A percentile compares a stretch with the other conserved stretches of the same genome.
Evolutionary conservation across 2,888 invertebrate genomes (phyloP).

Genomic region (Vannuccia rotundouncinata): DNA sequence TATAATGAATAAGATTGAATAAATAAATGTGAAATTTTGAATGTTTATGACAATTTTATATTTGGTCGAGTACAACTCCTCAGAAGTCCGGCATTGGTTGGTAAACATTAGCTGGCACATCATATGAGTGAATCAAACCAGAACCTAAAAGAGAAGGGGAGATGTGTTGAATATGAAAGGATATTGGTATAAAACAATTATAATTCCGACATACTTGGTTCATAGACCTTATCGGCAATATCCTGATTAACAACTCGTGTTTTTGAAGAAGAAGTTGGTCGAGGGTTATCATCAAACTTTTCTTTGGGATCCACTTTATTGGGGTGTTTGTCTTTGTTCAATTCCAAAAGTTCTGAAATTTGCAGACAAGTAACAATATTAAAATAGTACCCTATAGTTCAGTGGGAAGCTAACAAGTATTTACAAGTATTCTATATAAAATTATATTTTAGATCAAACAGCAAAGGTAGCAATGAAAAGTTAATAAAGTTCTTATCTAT

Average conservation of each 20-base stretch:
- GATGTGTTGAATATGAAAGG: not conserved
- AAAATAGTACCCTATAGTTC: too few relatives aligned
- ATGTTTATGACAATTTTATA: too few relatives aligned
- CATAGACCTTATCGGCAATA: not conserved
- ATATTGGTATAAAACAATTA: not conserved
- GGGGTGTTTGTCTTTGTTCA: constrained; percentile 32
- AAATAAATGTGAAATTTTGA: too few relatives aligned
- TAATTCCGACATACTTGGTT: not conserved
- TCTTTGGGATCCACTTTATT: constrained; percentile 1
- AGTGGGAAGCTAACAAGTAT: too few relatives aligned
- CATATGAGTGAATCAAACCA: not conserved
- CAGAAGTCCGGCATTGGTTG: not conserved
- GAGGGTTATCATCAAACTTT: not conserved
- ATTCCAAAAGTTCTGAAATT: constrained; percentile 22
- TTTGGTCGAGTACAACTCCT: too few relatives aligned
- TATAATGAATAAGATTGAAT: too few relatives aligned
- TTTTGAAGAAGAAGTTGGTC: not conserved
- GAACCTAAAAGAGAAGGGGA: not conserved
- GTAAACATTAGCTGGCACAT: not conserved
- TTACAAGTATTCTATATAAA: too few relatives aligned
- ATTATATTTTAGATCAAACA: too few relatives aligned
- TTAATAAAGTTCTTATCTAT: too few relatives aligned
- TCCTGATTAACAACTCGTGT: constrained; percentile 4
- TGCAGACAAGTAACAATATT: too few relatives aligned
- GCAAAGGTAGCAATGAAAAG: too few relatives aligned